Evolutionary conservation across 37 sponge, comb jelly and placozoan genomes (phyloP).

Genomic region (Hexactinellida sp.): DNA sequence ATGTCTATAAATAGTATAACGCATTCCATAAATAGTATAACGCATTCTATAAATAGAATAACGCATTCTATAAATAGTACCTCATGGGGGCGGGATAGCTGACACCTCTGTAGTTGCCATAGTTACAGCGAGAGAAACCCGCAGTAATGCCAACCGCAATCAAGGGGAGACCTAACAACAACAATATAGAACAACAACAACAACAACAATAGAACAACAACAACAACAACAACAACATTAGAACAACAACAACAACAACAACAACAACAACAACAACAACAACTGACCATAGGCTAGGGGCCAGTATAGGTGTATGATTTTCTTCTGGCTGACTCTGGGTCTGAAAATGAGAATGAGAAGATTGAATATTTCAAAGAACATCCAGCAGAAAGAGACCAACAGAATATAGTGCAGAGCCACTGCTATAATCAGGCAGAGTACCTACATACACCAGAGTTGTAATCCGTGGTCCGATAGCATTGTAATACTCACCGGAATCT

Average conservation of each 20-base stretch:
- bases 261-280: not conserved
- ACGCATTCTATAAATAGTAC: not conserved
- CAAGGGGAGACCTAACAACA: not conserved
- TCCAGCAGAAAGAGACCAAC: slow-evolving; percentile 52
- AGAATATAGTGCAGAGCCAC: slow-evolving; percentile 50
- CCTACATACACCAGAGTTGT: not conserved
- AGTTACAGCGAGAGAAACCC: not conserved
- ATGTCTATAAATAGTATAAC: too few species aligned
- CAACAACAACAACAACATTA: not conserved
- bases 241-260: not conserved
- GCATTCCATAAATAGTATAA: too few species aligned
- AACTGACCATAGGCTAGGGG: slow-evolving; percentile 35
- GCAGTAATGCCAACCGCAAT: not conserved
- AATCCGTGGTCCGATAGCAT: not conserved
- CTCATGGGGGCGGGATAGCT: not conserved
- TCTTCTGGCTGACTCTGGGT: slow-evolving; percentile 30
- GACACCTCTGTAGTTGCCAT: not conserved
- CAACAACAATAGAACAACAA: not conserved
- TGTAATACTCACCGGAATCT: slow-evolving; percentile 2
- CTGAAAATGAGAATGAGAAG: slow-evolving; percentile 39
- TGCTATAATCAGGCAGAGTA: slow-evolving; percentile 39
- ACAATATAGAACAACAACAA: not conserved
- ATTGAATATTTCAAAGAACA: slow-evolving; percentile 52
- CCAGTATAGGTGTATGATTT: slow-evolving; percentile 32
- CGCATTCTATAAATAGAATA: not conserved